Evolutionary conservation across 2,113 vertebrate species (phyloP).

Genomic region (Ictidomys tridecemlineatus): DNA sequence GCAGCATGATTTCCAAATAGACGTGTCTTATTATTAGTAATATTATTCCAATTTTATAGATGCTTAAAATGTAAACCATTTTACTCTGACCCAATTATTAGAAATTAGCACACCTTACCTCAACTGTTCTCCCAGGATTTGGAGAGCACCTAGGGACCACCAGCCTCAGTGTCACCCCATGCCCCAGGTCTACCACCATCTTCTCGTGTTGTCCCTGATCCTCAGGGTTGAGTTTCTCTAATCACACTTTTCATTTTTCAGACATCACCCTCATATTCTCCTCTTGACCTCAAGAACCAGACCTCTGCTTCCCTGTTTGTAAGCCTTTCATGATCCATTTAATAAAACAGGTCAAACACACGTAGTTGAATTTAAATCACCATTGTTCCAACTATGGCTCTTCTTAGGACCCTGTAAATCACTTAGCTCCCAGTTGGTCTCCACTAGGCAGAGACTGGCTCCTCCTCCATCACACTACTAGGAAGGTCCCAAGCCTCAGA

Average conservation of each 20-base stretch:
- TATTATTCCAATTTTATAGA: background rate
- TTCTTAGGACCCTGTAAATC: background rate
- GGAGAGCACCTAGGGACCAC: background rate
- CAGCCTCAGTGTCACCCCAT: accelerated
- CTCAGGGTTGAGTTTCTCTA: background rate
- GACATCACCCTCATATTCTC: background rate
- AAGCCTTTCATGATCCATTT: background rate
- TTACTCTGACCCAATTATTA: background rate
- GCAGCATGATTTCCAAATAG: background rate
- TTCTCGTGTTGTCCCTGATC: too few relatives aligned
- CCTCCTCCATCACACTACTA: background rate
- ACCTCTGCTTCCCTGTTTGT: background rate
- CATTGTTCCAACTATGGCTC: background rate
- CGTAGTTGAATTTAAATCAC: background rate
- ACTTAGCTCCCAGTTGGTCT: background rate
- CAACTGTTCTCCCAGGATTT: background rate
- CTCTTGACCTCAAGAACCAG: background rate
- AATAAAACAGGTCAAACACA: background rate
- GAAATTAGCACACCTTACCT: background rate
- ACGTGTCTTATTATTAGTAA: background rate
- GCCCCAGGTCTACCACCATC: background rate
- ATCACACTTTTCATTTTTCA: background rate
- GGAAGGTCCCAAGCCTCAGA: background rate
- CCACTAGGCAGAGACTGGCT: background rate
- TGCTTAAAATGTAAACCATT: background rate